A percentile compares a stretch with the other conserved stretches of the same genome.
Evolutionary conservation across 2,113 vertebrate genomes (phyloP).

Genomic region (Beaufortia kweichowensis): DNA sequence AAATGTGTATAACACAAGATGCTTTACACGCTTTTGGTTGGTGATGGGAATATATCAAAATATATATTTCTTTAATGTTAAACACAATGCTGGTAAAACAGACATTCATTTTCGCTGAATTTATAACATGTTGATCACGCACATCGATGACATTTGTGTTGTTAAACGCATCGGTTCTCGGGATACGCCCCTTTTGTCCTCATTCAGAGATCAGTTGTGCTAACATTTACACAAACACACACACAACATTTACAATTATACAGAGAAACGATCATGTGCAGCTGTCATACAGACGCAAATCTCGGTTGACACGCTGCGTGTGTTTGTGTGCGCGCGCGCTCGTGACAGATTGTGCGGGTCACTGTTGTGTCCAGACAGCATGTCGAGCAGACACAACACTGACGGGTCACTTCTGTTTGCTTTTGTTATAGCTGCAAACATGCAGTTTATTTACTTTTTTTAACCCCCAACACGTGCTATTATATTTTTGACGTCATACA

Average conservation of each 20-base stretch:
- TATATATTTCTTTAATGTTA: no score
- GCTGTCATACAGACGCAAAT: constrained; percentile 1
- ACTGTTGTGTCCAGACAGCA: constrained; percentile 31
- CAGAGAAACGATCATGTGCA: constrained; percentile 14
- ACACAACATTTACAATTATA: background rate
- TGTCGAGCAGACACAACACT: constrained; percentile 32
- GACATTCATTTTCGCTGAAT: no score
- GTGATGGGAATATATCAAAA: no score
- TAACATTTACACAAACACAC: no score
- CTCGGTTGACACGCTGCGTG: background rate
- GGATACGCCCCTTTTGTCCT: constrained; percentile 18
- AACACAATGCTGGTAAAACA: no score
- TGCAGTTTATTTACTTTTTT: background rate
- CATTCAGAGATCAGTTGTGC: background rate
- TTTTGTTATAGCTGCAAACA: background rate
- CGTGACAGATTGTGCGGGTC: constrained; percentile 41
- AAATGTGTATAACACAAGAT: no score
- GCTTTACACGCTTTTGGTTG: no score
- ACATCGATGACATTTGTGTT: no score
- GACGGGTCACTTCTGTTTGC: constrained; percentile 18
- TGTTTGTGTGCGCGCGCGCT: background rate
- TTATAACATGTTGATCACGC: background rate
- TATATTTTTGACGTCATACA: no score
- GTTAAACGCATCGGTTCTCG: no score
- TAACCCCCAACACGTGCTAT: background rate